phyloP scores from a whole-genome alignment of 2,888 invertebrate genomes.

The Lapara coniferarum region DNA sequence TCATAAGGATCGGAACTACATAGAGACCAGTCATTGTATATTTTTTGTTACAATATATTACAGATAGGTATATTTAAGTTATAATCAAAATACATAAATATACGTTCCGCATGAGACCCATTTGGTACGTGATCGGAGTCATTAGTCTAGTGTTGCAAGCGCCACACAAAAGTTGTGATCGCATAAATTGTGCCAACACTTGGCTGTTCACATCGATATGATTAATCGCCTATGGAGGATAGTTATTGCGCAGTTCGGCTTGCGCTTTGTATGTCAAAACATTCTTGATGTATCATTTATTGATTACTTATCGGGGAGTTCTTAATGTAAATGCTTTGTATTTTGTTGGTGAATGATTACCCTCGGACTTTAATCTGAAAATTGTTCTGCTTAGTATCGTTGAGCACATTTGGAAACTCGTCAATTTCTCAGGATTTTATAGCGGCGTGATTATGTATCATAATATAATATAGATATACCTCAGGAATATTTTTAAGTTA shows the following conservation, averaged over 20 bases:
- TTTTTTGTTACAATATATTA: neutral
- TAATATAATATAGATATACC: too few species aligned
- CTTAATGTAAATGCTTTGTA: too few species aligned
- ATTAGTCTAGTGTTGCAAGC: slow-evolving; percentile 64
- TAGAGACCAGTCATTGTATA: too few species aligned
- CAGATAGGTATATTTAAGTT: neutral
- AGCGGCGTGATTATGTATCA: too few species aligned
- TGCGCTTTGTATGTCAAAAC: slow-evolving; percentile 5
- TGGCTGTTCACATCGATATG: slow-evolving; percentile 69
- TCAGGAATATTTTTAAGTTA: neutral
- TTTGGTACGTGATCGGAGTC: slow-evolving; percentile 55
- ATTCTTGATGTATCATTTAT: neutral
- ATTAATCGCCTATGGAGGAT: slow-evolving; percentile 58
- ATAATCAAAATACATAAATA: neutral
- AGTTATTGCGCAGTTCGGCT: slow-evolving; percentile 25
- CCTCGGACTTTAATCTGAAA: too few species aligned
- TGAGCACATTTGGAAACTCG: too few species aligned
- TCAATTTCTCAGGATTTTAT: too few species aligned
- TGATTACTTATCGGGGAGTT: neutral
- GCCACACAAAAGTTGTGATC: slow-evolving; percentile 65
- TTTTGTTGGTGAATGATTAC: too few species aligned
- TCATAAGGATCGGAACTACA: too few species aligned
- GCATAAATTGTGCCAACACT: slow-evolving; percentile 70
- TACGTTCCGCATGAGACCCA: neutral
- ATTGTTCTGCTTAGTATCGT: too few species aligned